Evolutionary conservation across 2,113 vertebrate species (phyloP).

Genomic region (Cervus canadensis): DNA sequence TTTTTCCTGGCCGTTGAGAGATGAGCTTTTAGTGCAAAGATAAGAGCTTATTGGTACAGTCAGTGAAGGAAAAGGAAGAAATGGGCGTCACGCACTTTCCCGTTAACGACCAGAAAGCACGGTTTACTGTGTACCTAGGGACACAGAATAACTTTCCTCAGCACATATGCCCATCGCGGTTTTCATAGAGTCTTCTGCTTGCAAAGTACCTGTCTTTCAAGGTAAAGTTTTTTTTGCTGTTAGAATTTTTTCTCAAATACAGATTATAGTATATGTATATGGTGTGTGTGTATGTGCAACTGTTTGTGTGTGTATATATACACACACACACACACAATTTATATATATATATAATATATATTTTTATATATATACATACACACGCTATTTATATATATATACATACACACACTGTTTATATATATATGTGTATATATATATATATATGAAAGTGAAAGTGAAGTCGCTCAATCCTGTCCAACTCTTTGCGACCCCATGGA

Average conservation of each 20-base stretch:
- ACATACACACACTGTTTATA: no score
- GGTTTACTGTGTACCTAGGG: background rate
- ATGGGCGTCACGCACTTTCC: fast-evolving
- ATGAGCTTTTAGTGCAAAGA: background rate
- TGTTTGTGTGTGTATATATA: background rate
- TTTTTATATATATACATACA: background rate
- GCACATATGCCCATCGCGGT: fast-evolving
- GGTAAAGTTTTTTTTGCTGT: background rate
- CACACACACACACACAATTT: background rate
- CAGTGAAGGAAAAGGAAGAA: no score
- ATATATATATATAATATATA: background rate
- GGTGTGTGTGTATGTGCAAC: background rate
- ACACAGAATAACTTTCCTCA: background rate
- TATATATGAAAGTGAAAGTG: no score
- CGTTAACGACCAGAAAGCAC: fast-evolving
- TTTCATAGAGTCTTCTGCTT: background rate
- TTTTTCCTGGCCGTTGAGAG: no score
- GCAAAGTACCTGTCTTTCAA: background rate
- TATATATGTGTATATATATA: no score
- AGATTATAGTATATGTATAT: background rate
- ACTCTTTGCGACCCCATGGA: no score
- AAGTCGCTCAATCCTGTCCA: no score
- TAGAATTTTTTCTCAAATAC: background rate
- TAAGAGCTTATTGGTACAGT: background rate
- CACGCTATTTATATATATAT: no score